Conservation (phyloP, 2,888 invertebrate genomes). For the Octonoba sinensis region DNA sequence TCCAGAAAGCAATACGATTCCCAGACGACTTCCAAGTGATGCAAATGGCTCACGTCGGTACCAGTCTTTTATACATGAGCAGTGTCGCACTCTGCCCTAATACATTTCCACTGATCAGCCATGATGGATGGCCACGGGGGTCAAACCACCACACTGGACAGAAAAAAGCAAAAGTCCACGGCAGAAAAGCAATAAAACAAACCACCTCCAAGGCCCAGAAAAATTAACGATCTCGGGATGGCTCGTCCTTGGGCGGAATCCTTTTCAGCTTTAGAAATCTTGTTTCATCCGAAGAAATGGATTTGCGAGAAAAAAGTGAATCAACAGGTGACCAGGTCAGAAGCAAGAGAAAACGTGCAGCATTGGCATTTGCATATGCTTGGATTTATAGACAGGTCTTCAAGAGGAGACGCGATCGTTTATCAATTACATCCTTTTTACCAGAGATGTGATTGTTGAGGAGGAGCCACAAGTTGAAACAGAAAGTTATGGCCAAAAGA, state of each 20-base stretch:
- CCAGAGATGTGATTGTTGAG: constrained; percentile 17
- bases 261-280: neutral
- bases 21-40: too few species aligned
- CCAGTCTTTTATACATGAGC: too few species aligned
- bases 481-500: too few species aligned
- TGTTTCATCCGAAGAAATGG: neutral
- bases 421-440: constrained; percentile 24
- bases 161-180: constrained; percentile 16
- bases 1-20: too few species aligned
- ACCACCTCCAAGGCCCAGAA: constrained; percentile 12
- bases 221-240: constrained; percentile 2
- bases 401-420: constrained; percentile 12
- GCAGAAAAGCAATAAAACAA: constrained; percentile 15
- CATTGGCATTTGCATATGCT: constrained; percentile 32
- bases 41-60: too few species aligned
- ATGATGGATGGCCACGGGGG: constrained; percentile 25
- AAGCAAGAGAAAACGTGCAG: constrained; percentile 9
- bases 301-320: constrained; percentile 40
- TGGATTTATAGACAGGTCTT: constrained; percentile 50
- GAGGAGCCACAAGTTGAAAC: neutral
- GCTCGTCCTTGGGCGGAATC: constrained; percentile 28
- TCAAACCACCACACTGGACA: constrained; percentile 27
- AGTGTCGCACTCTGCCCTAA: too few species aligned
- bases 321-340: constrained; percentile 57
- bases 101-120: constrained; percentile 1